A percentile compares a stretch with the other conserved stretches of the same genome.
phyloP scores from a whole-genome alignment of 2,888 invertebrate genomes.

The Halocaridina rubra region DNA sequence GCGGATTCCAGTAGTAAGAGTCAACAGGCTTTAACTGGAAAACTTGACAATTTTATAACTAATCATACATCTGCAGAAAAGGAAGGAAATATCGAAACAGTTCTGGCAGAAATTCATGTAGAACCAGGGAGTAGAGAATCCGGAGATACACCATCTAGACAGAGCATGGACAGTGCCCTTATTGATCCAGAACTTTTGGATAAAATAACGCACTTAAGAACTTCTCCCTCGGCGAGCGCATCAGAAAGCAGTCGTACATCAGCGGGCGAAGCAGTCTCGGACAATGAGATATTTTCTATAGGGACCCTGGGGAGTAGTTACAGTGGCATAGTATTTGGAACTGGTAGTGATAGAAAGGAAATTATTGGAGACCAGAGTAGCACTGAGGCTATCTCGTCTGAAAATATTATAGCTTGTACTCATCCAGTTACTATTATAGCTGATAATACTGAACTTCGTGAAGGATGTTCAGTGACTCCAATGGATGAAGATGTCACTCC shows the following conservation, averaged over 20 bases:
- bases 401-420: conserved; percentile 13
- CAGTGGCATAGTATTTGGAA: conserved; percentile 30
- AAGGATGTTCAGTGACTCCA: conserved; percentile 12
- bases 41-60: background rate
- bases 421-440: conserved; percentile 33
- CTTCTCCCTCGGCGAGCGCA: conserved; percentile 53
- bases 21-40: background rate
- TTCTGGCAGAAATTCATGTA: conserved; percentile 37
- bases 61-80: background rate
- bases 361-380: conserved; percentile 24
- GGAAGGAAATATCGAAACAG: conserved; percentile 39
- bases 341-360: conserved; percentile 9
- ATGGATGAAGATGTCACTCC: conserved; percentile 42
- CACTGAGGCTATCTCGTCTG: conserved; percentile 16
- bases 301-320: conserved; percentile 48
- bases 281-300: conserved; percentile 66
- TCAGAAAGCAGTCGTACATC: conserved; percentile 65
- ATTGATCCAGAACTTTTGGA: conserved; percentile 62
- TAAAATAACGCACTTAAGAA: conserved; percentile 57
- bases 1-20: background rate
- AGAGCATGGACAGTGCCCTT: conserved; percentile 56
- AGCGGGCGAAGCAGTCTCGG: conserved; percentile 66
- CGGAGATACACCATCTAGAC: conserved; percentile 41
- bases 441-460: background rate
- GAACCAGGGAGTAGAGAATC: conserved; percentile 32